Evolutionary conservation across 2,888 invertebrate species (phyloP).

Genomic region (Ophraella communa): DNA sequence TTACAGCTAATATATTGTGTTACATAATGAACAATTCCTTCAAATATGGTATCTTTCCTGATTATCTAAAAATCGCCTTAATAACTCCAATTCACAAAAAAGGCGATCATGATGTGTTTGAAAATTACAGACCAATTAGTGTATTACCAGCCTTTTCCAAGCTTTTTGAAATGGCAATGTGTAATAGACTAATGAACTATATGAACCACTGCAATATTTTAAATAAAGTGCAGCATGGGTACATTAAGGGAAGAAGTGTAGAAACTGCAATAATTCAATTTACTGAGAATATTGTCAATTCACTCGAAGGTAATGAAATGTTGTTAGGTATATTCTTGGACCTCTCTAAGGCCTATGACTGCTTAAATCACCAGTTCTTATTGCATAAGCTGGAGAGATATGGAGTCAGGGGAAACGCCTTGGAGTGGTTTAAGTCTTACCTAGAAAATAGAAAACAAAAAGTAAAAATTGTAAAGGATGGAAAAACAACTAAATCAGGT

Average conservation of each 20-base stretch:
- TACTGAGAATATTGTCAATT: not conserved
- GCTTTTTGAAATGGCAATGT: slow-evolving; percentile 4
- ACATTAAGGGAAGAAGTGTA: not conserved
- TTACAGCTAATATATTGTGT: no score
- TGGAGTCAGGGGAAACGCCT: not conserved
- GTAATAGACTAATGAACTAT: no score
- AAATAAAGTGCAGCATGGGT: not conserved
- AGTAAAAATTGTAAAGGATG: not conserved
- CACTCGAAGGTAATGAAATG: not conserved
- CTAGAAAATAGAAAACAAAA: not conserved
- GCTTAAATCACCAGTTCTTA: not conserved
- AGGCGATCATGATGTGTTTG: not conserved
- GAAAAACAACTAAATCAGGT: not conserved
- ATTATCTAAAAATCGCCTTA: not conserved
- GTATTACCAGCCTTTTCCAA: slow-evolving; percentile 3
- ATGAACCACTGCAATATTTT: no score
- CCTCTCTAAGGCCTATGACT: not conserved
- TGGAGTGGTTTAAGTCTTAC: not conserved
- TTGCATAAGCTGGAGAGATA: not conserved
- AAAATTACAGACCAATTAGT: slow-evolving; percentile 4
- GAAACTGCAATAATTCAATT: not conserved
- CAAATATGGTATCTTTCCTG: slow-evolving; percentile 2
- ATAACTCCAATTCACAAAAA: slow-evolving; percentile 1
- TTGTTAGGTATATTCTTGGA: not conserved
- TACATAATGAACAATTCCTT: not conserved